These are phyloP conservation scores for Enteromius anoplus DNA, from an alignment of 2,797 vertebrate species.

Conservation along the genomic window DNA sequence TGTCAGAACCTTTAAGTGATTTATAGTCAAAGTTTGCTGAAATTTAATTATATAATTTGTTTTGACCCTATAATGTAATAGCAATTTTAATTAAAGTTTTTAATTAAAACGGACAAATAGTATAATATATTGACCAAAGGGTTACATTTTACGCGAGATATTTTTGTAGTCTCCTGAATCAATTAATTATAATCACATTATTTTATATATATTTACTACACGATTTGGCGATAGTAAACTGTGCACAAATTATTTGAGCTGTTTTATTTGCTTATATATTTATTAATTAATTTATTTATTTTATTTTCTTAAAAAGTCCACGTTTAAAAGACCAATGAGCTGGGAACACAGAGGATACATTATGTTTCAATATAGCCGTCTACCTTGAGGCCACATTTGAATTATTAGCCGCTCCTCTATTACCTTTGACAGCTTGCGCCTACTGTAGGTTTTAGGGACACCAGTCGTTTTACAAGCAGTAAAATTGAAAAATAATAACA, in stretches of 20 bases:
- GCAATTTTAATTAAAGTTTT: neutral
- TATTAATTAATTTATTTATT: neutral
- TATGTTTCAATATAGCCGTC: slow-evolving; percentile 47
- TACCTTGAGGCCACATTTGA: slow-evolving; percentile 44
- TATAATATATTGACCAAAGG: neutral
- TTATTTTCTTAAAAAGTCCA: neutral
- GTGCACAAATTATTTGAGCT: neutral
- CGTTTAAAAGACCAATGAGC: slow-evolving; percentile 15
- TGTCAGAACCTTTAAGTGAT: slow-evolving; percentile 1
- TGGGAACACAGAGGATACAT: slow-evolving; percentile 26
- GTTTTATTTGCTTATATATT: neutral
- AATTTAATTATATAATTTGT: neutral
- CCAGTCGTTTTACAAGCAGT: slow-evolving; percentile 46
- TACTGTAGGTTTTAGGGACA: slow-evolving; percentile 35
- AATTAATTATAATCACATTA: neutral
- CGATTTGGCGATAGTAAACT: neutral
- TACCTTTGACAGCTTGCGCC: slow-evolving; percentile 26
- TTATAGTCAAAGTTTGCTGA: neutral
- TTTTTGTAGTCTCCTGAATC: neutral
- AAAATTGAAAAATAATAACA: slow-evolving; percentile 52
- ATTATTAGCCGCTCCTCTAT: slow-evolving; percentile 36
- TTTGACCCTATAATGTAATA: neutral
- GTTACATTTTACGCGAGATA: neutral
- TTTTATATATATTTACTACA: neutral
- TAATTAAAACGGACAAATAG: neutral